phyloP scores from a whole-genome alignment of 2,888 invertebrate species.

The Cosmorhoe ocellata region DNA sequence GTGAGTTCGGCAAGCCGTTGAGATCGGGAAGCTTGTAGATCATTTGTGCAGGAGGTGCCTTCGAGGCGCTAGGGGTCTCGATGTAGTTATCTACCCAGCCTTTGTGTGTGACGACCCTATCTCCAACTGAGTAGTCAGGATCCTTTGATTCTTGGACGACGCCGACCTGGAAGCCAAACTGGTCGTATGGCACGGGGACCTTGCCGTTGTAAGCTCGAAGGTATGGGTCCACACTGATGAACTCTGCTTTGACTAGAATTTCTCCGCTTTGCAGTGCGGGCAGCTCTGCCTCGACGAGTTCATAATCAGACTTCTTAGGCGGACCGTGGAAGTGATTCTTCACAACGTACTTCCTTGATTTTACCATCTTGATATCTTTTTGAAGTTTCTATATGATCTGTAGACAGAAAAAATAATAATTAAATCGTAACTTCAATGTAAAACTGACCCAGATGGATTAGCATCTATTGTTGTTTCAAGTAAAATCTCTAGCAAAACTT shows the following conservation, averaged over 20 bases:
- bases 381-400: neutral
- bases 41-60: constrained; percentile 6
- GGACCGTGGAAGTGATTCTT: constrained; percentile 80
- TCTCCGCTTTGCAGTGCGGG: constrained; percentile 81
- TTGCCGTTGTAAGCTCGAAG: constrained; percentile 38
- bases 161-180: constrained; percentile 50
- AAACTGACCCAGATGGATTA: too few relatives aligned
- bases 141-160: constrained; percentile 84
- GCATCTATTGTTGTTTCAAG: too few relatives aligned
- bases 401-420: constrained; percentile 4
- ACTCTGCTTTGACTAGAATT: constrained; percentile 48
- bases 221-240: constrained; percentile 55
- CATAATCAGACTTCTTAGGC: constrained; percentile 81
- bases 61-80: constrained; percentile 13
- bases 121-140: constrained; percentile 82
- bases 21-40: constrained; percentile 77
- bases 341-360: constrained; percentile 81
- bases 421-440: neutral
- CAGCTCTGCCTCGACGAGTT: constrained; percentile 82
- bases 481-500: too few relatives aligned
- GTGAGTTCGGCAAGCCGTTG: constrained; percentile 73
- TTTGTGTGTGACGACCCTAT: constrained; percentile 79
- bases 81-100: constrained; percentile 43
- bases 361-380: constrained; percentile 60
- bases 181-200: constrained; percentile 47